Evolutionary conservation across 2,797 vertebrate genomes (phyloP).

Genomic region (Lagodon rhomboides): DNA sequence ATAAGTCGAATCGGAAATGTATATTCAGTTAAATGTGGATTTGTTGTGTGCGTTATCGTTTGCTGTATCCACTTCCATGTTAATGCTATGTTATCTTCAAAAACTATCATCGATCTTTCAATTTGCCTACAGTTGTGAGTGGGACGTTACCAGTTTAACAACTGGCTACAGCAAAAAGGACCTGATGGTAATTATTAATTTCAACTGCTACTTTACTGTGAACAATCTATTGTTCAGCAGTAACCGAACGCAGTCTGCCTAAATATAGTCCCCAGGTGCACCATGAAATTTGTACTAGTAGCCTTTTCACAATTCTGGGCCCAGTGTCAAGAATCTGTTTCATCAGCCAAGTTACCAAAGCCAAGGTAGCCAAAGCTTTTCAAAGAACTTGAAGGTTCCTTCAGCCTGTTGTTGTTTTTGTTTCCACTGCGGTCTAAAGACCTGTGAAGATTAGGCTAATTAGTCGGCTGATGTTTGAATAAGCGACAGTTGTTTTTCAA

Average conservation of each 20-base stretch:
- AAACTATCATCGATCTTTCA: neutral
- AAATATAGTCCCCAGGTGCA: conserved; percentile 11
- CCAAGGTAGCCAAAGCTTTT: too few species aligned
- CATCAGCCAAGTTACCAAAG: too few species aligned
- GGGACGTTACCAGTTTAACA: conserved; percentile 9
- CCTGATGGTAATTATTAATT: conserved; percentile 13
- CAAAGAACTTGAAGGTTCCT: too few species aligned
- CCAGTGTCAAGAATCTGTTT: neutral
- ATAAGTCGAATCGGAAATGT: neutral
- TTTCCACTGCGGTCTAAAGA: too few species aligned
- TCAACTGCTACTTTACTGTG: conserved; percentile 2
- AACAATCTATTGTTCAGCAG: conserved; percentile 11
- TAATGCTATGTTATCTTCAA: conserved; percentile 10
- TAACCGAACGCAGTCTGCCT: neutral
- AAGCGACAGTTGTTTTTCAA: too few species aligned
- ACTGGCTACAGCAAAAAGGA: neutral
- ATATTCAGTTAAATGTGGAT: neutral
- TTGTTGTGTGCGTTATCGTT: neutral
- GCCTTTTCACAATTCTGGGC: conserved; percentile 1
- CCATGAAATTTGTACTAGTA: neutral
- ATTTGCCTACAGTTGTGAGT: conserved; percentile 4
- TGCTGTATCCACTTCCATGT: neutral
- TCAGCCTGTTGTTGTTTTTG: too few species aligned
- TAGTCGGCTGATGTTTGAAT: too few species aligned
- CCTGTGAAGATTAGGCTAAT: too few species aligned